These are phyloP conservation scores for Cyrtorhinus lividipennis DNA, from an alignment of 1,140 invertebrate genomes.

Conservation along the genomic window DNA sequence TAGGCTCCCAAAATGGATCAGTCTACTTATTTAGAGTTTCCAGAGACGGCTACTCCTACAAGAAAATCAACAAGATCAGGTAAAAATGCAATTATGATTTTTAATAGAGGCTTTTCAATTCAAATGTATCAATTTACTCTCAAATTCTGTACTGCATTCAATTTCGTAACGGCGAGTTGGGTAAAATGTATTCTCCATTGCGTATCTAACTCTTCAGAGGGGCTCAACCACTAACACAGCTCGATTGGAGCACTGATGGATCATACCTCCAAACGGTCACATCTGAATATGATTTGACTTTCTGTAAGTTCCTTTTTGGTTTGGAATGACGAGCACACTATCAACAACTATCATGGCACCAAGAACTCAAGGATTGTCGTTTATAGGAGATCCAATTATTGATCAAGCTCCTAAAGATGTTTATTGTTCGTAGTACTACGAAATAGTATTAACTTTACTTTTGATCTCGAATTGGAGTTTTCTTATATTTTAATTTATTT, in stretches of 20 bases:
- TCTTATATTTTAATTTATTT: slow-evolving; percentile 24
- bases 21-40: slow-evolving; percentile 71
- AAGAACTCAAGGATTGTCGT: too few relatives aligned
- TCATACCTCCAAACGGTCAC: slow-evolving; percentile 77
- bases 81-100: too few relatives aligned
- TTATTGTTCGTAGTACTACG: neutral
- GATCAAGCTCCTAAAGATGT: too few relatives aligned
- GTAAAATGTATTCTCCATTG: too few relatives aligned
- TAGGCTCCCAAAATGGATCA: slow-evolving; percentile 79
- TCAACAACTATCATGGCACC: too few relatives aligned
- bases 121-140: too few relatives aligned
- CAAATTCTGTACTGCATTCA: too few relatives aligned
- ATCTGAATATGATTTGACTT: slow-evolving; percentile 79
- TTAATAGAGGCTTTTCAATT: too few relatives aligned
- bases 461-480: slow-evolving; percentile 20
- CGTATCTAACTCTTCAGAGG: slow-evolving; percentile 36
- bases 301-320: slow-evolving; percentile 69
- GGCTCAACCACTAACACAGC: slow-evolving; percentile 58
- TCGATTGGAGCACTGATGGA: slow-evolving; percentile 86
- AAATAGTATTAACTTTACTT: neutral
- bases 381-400: too few relatives aligned
- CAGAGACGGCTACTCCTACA: slow-evolving; percentile 71
- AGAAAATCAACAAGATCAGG: slow-evolving; percentile 66
- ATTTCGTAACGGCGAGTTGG: too few relatives aligned
- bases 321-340: too few relatives aligned